Evolutionary conservation across 2,113 vertebrate species (phyloP).

Genomic region (Nothocercus nigrocapillus): DNA sequence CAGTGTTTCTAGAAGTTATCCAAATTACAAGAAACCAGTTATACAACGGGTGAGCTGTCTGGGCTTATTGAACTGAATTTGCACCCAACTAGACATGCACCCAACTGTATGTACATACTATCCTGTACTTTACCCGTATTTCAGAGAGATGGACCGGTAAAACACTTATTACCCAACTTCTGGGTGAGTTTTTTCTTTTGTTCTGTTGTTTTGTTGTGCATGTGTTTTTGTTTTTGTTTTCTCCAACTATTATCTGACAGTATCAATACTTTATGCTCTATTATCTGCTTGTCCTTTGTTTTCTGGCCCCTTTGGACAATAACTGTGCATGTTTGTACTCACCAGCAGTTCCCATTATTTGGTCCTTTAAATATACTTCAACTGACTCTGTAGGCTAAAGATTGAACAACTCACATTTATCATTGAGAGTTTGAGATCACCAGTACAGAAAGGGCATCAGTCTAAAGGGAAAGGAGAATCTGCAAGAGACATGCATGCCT

Average conservation of each 20-base stretch:
- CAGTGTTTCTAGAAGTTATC: not conserved
- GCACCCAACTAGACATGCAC: no score
- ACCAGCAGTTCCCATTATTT: not conserved
- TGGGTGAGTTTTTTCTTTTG: accelerated
- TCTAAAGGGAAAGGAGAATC: not conserved
- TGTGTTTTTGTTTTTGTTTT: not conserved
- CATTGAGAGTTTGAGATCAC: not conserved
- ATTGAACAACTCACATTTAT: not conserved
- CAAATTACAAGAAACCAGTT: not conserved
- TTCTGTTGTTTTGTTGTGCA: accelerated
- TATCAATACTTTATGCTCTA: not conserved
- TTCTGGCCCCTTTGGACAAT: not conserved
- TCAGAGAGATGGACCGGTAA: not conserved
- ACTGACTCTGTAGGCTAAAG: not conserved
- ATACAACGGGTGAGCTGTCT: not conserved
- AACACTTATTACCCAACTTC: not conserved
- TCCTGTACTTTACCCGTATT: accelerated
- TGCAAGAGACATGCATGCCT: not conserved
- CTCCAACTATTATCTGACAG: not conserved
- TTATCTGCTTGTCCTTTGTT: not conserved
- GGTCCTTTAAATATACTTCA: not conserved
- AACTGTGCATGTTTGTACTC: not conserved
- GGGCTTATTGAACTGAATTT: not conserved
- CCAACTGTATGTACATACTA: not conserved
- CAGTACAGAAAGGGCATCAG: not conserved